Evolutionary conservation across 1,140 invertebrate genomes (phyloP).

Genomic region (Zaprionus nigranus): DNA sequence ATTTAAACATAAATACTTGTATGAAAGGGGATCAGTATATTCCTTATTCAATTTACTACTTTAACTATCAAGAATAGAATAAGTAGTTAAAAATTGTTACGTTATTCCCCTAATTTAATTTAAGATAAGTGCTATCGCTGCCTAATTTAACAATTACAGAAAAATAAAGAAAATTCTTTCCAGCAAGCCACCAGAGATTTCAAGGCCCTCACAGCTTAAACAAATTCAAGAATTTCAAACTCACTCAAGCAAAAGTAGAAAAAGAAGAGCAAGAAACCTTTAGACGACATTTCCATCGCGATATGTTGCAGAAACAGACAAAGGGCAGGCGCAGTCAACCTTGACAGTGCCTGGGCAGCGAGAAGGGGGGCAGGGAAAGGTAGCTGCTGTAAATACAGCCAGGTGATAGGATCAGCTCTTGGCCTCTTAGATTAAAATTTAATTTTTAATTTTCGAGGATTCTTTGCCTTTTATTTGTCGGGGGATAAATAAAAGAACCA

Average conservation of each 20-base stretch:
- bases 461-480: slow-evolving; percentile 75
- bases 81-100: too few relatives aligned
- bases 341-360: neutral
- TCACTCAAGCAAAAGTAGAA: slow-evolving; percentile 49
- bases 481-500: slow-evolving; percentile 48
- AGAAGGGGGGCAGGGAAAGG: neutral
- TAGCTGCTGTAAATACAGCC: slow-evolving; percentile 20
- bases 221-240: slow-evolving; percentile 32
- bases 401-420: slow-evolving; percentile 57
- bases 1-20: too few relatives aligned
- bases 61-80: too few relatives aligned
- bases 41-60: too few relatives aligned
- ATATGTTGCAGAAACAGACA: slow-evolving; percentile 69
- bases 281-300: slow-evolving; percentile 59
- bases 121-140: too few relatives aligned
- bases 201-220: slow-evolving; percentile 9
- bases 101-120: neutral
- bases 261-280: slow-evolving; percentile 32
- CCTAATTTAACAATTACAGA: too few relatives aligned
- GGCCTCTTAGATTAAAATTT: slow-evolving; percentile 73
- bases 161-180: neutral
- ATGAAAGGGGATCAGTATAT: too few relatives aligned
- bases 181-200: neutral
- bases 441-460: slow-evolving; percentile 83
- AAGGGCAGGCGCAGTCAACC: slow-evolving; percentile 33